phyloP scores from a whole-genome alignment of 1,140 invertebrate species.

The Achatina immaculata region DNA sequence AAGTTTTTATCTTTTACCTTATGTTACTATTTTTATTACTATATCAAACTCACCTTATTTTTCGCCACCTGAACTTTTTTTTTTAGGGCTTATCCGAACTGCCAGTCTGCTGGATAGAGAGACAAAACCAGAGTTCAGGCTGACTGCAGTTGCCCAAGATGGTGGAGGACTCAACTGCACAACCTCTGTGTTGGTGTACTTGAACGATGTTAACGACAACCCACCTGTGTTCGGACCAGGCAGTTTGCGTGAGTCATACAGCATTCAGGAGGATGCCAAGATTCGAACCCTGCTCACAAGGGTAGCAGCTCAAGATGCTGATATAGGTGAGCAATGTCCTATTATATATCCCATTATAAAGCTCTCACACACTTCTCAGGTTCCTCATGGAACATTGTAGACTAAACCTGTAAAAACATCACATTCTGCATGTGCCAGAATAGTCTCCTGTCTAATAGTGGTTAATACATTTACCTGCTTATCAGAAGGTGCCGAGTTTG shows the following conservation, averaged over 20 bases:
- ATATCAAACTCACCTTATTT: no score
- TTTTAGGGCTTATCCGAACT: conserved; percentile 69
- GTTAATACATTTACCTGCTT: no score
- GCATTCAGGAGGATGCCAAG: conserved; percentile 58
- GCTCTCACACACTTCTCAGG: no score
- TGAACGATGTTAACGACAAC: conserved; percentile 80
- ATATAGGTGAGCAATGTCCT: conserved; percentile 70
- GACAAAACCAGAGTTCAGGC: conserved; percentile 52
- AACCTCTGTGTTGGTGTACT: conserved; percentile 71
- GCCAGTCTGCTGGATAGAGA: conserved; percentile 64
- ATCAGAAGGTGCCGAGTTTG: no score
- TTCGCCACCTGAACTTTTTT: no score
- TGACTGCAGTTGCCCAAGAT: conserved; percentile 63
- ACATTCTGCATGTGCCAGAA: no score
- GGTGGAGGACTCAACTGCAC: conserved; percentile 75
- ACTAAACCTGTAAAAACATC: no score
- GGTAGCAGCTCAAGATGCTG: conserved; percentile 71
- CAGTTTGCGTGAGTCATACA: conserved; percentile 49
- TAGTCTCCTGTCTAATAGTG: no score
- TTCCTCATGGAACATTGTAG: no score
- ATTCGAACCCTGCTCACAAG: conserved; percentile 72
- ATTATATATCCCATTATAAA: no score
- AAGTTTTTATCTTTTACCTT: no score
- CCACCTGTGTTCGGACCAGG: conserved; percentile 64
- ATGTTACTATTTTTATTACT: no score